These are phyloP conservation scores for Cyanistes caeruleus DNA, from an alignment of 2,113 vertebrate species.

Conservation along the genomic window DNA sequence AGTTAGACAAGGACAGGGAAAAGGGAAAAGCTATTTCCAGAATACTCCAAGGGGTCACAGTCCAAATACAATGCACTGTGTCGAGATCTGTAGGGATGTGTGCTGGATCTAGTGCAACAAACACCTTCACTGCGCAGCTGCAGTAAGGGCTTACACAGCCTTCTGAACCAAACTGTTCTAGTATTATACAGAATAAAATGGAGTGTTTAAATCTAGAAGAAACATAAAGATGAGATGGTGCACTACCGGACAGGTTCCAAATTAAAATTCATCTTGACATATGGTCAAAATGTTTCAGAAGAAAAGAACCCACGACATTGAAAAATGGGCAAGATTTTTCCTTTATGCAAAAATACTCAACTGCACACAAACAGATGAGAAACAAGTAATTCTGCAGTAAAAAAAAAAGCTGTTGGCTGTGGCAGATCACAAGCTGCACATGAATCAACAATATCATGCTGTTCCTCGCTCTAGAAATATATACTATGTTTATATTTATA, in stretches of 20 bases:
- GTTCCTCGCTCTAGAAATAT: constrained; percentile 30
- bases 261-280: constrained; percentile 14
- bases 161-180: neutral
- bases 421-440: constrained; percentile 42
- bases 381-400: constrained; percentile 16
- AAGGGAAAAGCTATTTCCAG: neutral
- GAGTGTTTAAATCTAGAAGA: neutral
- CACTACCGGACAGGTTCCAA: rapidly evolving
- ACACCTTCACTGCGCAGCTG: neutral
- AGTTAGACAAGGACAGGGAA: neutral
- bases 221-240: neutral
- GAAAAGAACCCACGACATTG: neutral
- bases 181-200: neutral
- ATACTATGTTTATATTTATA: constrained; percentile 34
- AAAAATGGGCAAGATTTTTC: constrained; percentile 7
- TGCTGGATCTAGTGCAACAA: neutral
- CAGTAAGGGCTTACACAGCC: neutral
- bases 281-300: neutral
- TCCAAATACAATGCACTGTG: neutral
- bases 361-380: constrained; percentile 12
- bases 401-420: constrained; percentile 31
- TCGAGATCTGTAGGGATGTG: rapidly evolving
- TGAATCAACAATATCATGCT: constrained; percentile 43
- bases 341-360: neutral
- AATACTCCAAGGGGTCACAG: neutral